Base-by-base conservation (phyloP, 1,140 invertebrate species). In the Sipha flava region DNA sequence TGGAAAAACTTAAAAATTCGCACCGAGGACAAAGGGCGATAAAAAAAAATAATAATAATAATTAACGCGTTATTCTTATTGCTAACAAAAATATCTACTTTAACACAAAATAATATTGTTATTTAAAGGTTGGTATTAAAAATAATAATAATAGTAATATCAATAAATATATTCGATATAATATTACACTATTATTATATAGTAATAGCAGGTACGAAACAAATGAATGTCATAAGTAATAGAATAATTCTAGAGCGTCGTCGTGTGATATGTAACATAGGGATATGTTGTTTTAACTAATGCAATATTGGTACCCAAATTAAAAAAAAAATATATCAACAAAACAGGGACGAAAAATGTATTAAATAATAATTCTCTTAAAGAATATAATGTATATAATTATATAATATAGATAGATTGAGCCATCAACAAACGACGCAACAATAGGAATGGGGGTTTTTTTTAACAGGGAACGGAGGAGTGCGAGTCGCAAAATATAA, bases 391-490 rank as follows among this genome's bases (percentile, higher is more conserved):
- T n/a, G n/a, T n/a, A n/a, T n/a, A n/a, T n/a, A n/a, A n/a, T n/a
- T n/a, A n/a, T n/a, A n/a, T n/a, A n/a, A n/a, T n/a, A n/a, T n/a
- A 31, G 9, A 45, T 23, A 72, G 45, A 54, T 75, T 75, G 72
- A 75, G 72, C 72, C 72, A 75, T 75, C 72, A 75, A 75, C 72
- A 75, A 75, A 75, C 72, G 72, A 75, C 72, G 72, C 72, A 54
- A 75, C 72, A 75, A 75, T 75, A 18, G 70, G 70, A 37, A 54
- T 40, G 18, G 2, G 54, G 54, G 5, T 3, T 62, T 18, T 34
- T 31, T 34, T 29, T 7, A 16, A 7, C 18, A 37, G 37, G 34
- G 49, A 6, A 57, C 3, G 23, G 37, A 40, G 23, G 12, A 1
- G 14, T 18, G 64, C 23, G n/a, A 12, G 40, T 43, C 40, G 40